Conservation (phyloP, 2,113 vertebrate genomes). For the Semnopithecus entellus region DNA sequence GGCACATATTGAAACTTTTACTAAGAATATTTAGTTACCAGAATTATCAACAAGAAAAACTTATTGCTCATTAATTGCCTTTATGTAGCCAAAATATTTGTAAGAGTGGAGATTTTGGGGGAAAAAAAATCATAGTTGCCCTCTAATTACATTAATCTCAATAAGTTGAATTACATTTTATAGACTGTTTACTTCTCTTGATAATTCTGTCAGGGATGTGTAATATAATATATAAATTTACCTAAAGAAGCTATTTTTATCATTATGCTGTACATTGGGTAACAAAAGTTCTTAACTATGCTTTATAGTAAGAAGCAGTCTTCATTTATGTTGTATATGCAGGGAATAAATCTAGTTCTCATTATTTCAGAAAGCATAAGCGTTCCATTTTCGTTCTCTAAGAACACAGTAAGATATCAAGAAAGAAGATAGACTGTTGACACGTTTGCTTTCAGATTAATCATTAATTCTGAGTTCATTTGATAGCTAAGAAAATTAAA, state of each 20-base stretch:
- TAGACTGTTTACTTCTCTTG: background rate
- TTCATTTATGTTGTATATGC: background rate
- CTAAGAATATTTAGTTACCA: background rate
- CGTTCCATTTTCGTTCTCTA: background rate
- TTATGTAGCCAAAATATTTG: background rate
- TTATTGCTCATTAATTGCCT: background rate
- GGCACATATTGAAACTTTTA: background rate
- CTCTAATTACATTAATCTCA: background rate
- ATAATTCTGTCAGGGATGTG: background rate
- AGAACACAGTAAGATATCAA: background rate
- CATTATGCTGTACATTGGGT: background rate
- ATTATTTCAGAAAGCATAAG: background rate
- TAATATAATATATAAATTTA: background rate
- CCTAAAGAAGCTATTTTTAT: background rate
- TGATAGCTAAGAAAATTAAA: background rate
- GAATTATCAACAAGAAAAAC: background rate
- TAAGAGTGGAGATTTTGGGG: background rate
- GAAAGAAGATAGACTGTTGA: background rate
- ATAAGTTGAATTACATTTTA: background rate
- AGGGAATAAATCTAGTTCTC: background rate
- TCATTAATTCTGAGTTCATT: background rate
- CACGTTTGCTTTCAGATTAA: background rate
- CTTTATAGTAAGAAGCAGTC: background rate
- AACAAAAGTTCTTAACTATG: background rate
- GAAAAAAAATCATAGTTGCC: background rate